Evolutionary conservation across 2,113 vertebrate genomes (phyloP).

Genomic region (Elgaria multicarinata): DNA sequence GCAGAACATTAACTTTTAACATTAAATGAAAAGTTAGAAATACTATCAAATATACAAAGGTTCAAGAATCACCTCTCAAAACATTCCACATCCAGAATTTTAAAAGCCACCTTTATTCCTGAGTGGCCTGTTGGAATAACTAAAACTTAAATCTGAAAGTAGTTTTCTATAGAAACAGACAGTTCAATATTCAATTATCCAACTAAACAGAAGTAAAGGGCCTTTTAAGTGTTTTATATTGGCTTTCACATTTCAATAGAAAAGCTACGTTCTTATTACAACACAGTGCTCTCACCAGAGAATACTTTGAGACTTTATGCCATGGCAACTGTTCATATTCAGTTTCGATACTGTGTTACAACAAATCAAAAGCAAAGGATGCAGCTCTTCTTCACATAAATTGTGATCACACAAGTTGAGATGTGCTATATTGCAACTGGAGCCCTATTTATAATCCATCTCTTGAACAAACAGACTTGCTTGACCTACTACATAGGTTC

Average conservation of each 20-base stretch:
- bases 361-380: slow-evolving; percentile 66
- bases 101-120: slow-evolving; percentile 70
- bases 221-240: slow-evolving; percentile 61
- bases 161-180: slow-evolving; percentile 63
- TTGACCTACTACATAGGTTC: slow-evolving; percentile 58
- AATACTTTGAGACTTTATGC: slow-evolving; percentile 71
- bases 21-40: slow-evolving; percentile 79
- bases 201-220: slow-evolving; percentile 53
- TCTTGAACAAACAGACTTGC: neutral
- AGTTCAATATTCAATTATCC: slow-evolving; percentile 41
- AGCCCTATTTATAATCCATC: slow-evolving; percentile 47
- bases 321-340: slow-evolving; percentile 59
- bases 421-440: slow-evolving; percentile 60
- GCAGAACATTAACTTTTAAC: slow-evolving; percentile 85
- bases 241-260: slow-evolving; percentile 69
- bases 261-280: slow-evolving; percentile 66
- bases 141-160: slow-evolving; percentile 57
- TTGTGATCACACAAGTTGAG: slow-evolving; percentile 51
- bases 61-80: slow-evolving; percentile 72
- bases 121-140: slow-evolving; percentile 67
- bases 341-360: slow-evolving; percentile 62
- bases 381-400: slow-evolving; percentile 67
- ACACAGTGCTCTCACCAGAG: slow-evolving; percentile 67
- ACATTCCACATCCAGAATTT: slow-evolving; percentile 69
- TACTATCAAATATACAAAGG: slow-evolving; percentile 81